Evolutionary conservation across 2,113 vertebrate species (phyloP).

Genomic region (Antechinus stuartii): DNA sequence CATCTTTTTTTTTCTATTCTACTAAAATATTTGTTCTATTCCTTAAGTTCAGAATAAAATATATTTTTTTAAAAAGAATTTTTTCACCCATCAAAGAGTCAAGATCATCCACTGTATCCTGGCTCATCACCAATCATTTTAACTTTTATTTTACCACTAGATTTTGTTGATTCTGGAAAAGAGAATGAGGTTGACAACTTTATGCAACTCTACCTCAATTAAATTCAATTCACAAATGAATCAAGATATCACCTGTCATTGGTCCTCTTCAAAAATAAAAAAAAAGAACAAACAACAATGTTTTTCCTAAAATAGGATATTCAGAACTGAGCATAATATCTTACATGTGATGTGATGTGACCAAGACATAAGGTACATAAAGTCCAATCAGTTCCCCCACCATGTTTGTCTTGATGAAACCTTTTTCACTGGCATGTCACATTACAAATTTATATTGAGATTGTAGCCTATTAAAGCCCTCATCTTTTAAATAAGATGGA

Average conservation of each 20-base stretch:
- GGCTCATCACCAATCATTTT: too few relatives aligned
- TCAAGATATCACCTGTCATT: not conserved
- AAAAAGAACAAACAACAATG: not conserved
- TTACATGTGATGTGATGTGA: not conserved
- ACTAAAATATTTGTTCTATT: too few relatives aligned
- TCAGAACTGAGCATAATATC: not conserved
- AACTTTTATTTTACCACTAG: not conserved
- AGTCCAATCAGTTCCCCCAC: not conserved
- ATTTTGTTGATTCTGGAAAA: not conserved
- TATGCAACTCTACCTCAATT: not conserved
- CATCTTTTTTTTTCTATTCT: too few relatives aligned
- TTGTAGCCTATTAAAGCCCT: not conserved
- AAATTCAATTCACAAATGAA: not conserved
- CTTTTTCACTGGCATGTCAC: not conserved
- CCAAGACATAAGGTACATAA: not conserved
- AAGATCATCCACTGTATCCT: too few relatives aligned
- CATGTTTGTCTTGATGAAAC: not conserved
- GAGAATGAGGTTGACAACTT: not conserved
- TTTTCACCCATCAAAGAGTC: too few relatives aligned
- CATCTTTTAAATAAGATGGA: not conserved
- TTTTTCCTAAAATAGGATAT: not conserved
- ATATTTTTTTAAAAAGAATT: too few relatives aligned
- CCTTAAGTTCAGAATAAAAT: too few relatives aligned
- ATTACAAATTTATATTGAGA: not conserved
- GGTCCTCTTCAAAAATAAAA: not conserved